A percentile compares a stretch with the other conserved stretches of the same genome.
Conservation (phyloP, 2,888 invertebrate species). For the Zygogramma bicolorata region DNA sequence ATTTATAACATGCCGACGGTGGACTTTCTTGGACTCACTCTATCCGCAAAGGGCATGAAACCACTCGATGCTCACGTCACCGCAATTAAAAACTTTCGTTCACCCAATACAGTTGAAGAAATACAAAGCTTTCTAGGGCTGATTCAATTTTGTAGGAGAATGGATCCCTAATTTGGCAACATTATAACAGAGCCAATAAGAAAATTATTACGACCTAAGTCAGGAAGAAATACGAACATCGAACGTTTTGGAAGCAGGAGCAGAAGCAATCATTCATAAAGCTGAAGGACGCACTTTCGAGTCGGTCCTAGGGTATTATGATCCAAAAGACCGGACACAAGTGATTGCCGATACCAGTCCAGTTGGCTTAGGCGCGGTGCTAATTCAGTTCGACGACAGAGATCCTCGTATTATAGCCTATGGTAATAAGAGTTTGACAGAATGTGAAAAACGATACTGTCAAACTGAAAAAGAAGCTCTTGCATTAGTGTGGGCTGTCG, state of each 20-base stretch:
- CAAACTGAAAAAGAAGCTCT: constrained; percentile 58
- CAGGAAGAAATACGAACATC: constrained; percentile 26
- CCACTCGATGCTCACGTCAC: not conserved
- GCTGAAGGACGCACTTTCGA: constrained; percentile 23
- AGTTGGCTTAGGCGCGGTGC: constrained; percentile 17
- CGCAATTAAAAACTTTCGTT: not conserved
- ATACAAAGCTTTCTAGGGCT: constrained; percentile 33
- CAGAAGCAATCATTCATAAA: constrained; percentile 22
- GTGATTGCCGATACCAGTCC: constrained; percentile 53
- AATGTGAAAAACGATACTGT: constrained; percentile 49
- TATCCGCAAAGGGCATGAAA: no score
- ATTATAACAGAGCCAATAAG: constrained; percentile 28
- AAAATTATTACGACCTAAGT: constrained; percentile 19
- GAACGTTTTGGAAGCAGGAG: constrained; percentile 14
- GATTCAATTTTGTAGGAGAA: constrained; percentile 23
- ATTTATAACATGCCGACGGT: no score
- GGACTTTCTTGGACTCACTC: no score
- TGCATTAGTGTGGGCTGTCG: constrained; percentile 61
- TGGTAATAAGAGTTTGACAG: constrained; percentile 15
- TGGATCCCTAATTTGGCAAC: constrained; percentile 32
- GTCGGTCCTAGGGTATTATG: constrained; percentile 46
- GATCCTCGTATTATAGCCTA: no score
- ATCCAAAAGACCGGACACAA: constrained; percentile 45
- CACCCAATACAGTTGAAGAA: not conserved
- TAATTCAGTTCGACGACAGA: not conserved